Evolutionary conservation across 2,113 vertebrate genomes (phyloP), one percentile per base, ranked within the genome.

Genomic region (Lamprologus ornatipinnis): DNA sequence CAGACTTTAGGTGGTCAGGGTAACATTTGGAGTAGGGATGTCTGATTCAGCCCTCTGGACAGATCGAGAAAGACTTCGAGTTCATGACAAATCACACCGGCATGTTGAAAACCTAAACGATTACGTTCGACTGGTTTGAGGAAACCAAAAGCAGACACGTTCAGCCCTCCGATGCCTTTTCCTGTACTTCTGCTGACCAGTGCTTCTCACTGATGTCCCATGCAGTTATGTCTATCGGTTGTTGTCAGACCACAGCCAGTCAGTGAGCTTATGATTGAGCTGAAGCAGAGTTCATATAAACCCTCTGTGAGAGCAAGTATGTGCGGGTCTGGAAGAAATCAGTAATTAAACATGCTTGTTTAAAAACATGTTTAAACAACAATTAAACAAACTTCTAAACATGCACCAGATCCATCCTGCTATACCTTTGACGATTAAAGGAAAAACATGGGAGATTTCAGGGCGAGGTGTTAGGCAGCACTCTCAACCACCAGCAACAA

Each of bases 71-170:
- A n/a, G 37, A 84, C 86, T 83, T 55, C 12, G 35, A 87, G 73
- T 75, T 88, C 33, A 83, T 92, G 88, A 89, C 88, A 87, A 91
- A 89, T 79, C 84, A 63, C 53, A 81, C 55, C 58, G 87, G 84
- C 80, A 70, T 89, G 92, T 81, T n/a, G 75, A 88, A 78, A 92
- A 93, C 53, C 78, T 65, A 86, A 92, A 89, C 57, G 73, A 80
- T 85, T 49, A 84, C 3, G 8, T 33, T 83, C 4, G n/a, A 35
- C 47, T 88, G 1, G 19, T 65, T 75, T 17, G 54, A 87, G 82
- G 86, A 91, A 85, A 88, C 68, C 54, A 83, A 47, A 80, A 78
- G 47, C 90, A 82, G 79, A 86, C 65, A 60, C 47, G 21, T 65
- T 26, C 80, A 60, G 47, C 63, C 51, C 79, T 40, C 10, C 4